phyloP scores from a whole-genome alignment of 2,797 vertebrate species.

The Uromys caudimaculatus region DNA sequence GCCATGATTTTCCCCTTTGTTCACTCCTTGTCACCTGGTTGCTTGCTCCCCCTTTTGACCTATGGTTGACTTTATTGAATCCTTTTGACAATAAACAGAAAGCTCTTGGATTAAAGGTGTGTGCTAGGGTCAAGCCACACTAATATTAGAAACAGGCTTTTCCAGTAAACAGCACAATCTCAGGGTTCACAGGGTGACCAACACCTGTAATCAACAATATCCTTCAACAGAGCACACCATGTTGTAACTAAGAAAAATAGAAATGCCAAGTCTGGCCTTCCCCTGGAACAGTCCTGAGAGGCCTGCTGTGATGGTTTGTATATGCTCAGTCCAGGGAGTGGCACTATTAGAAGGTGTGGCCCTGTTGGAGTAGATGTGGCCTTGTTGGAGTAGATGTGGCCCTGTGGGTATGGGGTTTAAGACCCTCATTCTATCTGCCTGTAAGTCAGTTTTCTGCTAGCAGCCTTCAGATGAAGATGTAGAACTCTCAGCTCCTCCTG shows the following conservation, averaged over 20 bases:
- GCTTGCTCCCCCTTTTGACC: background rate
- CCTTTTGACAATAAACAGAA: background rate
- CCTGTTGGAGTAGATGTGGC: background rate
- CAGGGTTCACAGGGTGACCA: background rate
- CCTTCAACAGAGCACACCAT: background rate
- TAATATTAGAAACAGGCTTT: background rate
- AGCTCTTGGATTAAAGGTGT: background rate
- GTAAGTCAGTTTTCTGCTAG: background rate
- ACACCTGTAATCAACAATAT: background rate
- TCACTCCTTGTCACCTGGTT: background rate
- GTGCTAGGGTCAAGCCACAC: background rate
- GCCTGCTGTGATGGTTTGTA: background rate
- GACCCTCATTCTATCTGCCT: background rate
- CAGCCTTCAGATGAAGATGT: background rate
- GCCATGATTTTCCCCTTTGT: background rate
- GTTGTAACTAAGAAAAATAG: background rate
- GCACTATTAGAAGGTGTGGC: background rate
- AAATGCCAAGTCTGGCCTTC: background rate
- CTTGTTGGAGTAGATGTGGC: background rate
- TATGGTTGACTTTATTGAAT: background rate
- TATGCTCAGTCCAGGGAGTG: background rate
- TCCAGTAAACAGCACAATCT: background rate
- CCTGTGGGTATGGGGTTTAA: background rate
- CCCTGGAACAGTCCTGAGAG: background rate
- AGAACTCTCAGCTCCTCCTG: background rate